phyloP scores from a whole-genome alignment of 2,113 vertebrate genomes.

The Zosterops japonicus region DNA sequence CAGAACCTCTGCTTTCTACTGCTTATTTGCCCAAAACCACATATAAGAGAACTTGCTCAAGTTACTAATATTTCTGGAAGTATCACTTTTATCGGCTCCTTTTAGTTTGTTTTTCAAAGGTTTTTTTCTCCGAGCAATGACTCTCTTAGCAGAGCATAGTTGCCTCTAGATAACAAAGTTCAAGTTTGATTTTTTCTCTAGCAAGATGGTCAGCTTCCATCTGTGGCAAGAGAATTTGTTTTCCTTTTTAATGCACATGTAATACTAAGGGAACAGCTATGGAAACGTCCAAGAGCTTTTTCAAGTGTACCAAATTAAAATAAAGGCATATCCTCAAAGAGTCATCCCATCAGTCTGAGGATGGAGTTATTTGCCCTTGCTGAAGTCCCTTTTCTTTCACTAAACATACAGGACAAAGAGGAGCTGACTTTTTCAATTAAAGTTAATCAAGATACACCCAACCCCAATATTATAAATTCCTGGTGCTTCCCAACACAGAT shows the following conservation, averaged over 20 bases:
- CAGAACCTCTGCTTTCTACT: not conserved
- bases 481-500: not conserved
- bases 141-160: not conserved
- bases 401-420: not conserved
- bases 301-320: not conserved
- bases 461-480: not conserved
- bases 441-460: not conserved
- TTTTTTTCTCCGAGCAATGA: rapidly evolving
- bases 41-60: not conserved
- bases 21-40: not conserved
- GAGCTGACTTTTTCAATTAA: not conserved
- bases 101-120: not conserved
- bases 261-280: not conserved
- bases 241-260: not conserved
- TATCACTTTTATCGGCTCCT: not conserved
- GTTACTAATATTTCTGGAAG: not conserved
- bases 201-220: not conserved
- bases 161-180: not conserved
- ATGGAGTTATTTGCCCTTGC: not conserved
- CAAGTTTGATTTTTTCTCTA: not conserved
- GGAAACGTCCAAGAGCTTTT: not conserved
- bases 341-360: not conserved
- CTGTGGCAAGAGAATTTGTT: not conserved
- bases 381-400: not conserved
- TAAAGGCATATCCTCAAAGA: not conserved